Conservation (phyloP, 2,888 invertebrate species). For the Metellina segmentata region DNA sequence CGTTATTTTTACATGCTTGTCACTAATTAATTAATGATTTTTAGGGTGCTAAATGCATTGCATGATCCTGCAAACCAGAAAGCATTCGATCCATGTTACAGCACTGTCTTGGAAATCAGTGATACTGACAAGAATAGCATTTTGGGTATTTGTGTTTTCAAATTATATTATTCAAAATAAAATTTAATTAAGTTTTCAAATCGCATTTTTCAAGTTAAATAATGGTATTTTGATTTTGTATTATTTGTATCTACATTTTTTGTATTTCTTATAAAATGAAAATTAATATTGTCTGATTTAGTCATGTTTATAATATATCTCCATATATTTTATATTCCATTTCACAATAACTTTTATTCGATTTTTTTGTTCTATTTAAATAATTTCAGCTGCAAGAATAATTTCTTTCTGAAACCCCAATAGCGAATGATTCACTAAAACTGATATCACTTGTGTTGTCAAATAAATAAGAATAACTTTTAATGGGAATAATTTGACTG, state of each 20-base stretch:
- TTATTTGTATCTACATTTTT: conserved; percentile 10
- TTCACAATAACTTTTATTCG: too few relatives aligned
- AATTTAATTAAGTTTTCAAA: not conserved
- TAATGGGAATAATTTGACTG: not conserved
- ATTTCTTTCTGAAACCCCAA: too few relatives aligned
- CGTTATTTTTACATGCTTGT: not conserved
- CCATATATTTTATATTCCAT: too few relatives aligned
- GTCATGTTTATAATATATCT: too few relatives aligned
- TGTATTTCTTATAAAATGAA: not conserved
- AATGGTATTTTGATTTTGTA: not conserved
- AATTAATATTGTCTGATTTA: too few relatives aligned
- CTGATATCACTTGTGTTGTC: not conserved
- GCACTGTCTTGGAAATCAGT: conserved; percentile 86
- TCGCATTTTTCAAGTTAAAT: not conserved
- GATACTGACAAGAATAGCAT: conserved; percentile 87
- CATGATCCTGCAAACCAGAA: conserved; percentile 87
- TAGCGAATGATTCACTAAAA: not conserved
- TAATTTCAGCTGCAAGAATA: too few relatives aligned
- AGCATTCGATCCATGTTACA: conserved; percentile 83
- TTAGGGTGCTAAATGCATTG: conserved; percentile 87
- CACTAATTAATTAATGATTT: conserved; percentile 19
- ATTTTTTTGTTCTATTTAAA: too few relatives aligned
- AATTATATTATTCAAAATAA: too few relatives aligned
- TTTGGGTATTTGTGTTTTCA: conserved; percentile 40
- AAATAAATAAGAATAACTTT: not conserved